phyloP scores from a whole-genome alignment of 2,797 vertebrate genomes.

The Spea hammondii region DNA sequence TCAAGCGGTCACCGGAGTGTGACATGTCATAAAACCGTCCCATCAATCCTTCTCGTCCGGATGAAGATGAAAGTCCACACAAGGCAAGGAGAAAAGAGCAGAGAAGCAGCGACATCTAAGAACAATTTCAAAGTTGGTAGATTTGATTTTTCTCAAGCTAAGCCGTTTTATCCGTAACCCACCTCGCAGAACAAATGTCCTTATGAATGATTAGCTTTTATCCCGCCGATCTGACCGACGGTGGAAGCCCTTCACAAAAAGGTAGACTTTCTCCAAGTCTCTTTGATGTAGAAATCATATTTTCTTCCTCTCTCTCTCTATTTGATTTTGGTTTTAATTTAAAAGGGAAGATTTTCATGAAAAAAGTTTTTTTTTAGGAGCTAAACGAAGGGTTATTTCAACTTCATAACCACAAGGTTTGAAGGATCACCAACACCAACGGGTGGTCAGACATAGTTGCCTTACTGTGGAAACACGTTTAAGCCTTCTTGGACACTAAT shows the following conservation, averaged over 20 bases:
- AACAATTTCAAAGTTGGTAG: slow-evolving; percentile 32
- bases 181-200: slow-evolving; percentile 30
- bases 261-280: neutral
- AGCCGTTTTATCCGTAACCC: slow-evolving; percentile 30
- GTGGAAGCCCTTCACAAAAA: slow-evolving; percentile 30
- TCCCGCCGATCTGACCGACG: slow-evolving; percentile 30
- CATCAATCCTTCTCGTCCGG: slow-evolving; percentile 28
- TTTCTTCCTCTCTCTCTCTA: neutral
- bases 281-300: slow-evolving; percentile 27
- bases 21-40: slow-evolving; percentile 28
- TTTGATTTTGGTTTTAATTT: too few species aligned
- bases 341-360: too few species aligned
- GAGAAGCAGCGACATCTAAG: slow-evolving; percentile 48
- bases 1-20: slow-evolving; percentile 30
- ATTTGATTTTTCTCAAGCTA: slow-evolving; percentile 14
- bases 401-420: neutral
- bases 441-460: too few species aligned
- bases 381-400: neutral
- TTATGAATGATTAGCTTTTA: slow-evolving; percentile 32
- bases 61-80: slow-evolving; percentile 43
- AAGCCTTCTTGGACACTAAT: too few species aligned
- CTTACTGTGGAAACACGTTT: too few species aligned
- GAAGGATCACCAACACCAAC: neutral
- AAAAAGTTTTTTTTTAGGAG: too few species aligned
- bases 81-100: slow-evolving; percentile 39